These are phyloP conservation scores for Chesias legatella DNA, from an alignment of 2,888 invertebrate species.

Conservation along the genomic window DNA sequence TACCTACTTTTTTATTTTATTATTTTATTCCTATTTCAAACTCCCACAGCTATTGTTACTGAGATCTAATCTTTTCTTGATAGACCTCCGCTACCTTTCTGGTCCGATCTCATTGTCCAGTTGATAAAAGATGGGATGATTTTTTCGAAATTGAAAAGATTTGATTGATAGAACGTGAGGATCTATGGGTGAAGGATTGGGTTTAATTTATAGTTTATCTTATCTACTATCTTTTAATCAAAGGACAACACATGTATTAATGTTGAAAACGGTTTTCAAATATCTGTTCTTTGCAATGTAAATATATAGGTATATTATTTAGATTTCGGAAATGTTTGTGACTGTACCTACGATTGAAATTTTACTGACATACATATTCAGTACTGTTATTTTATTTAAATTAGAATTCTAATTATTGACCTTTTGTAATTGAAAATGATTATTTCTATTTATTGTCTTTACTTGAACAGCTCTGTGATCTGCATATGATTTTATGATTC, in stretches of 20 bases:
- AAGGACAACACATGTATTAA: not conserved
- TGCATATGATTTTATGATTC: too few species aligned
- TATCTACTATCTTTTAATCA: slow-evolving; percentile 10
- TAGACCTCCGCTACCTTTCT: slow-evolving; percentile 63
- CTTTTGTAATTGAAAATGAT: too few species aligned
- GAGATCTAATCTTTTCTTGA: slow-evolving; percentile 77
- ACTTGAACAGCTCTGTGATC: too few species aligned
- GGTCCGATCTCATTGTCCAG: slow-evolving; percentile 69
- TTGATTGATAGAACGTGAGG: slow-evolving; percentile 53
- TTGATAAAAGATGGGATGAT: slow-evolving; percentile 43
- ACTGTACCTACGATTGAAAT: too few species aligned
- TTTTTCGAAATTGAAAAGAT: slow-evolving; percentile 52
- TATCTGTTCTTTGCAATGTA: not conserved
- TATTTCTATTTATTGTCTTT: too few species aligned
- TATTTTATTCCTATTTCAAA: slow-evolving; percentile 60
- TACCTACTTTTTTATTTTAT: slow-evolving; percentile 67
- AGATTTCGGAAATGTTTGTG: too few species aligned
- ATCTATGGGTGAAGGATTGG: slow-evolving; percentile 9
- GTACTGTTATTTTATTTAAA: too few species aligned
- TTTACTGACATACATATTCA: too few species aligned
- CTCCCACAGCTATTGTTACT: slow-evolving; percentile 70
- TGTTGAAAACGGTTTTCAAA: slow-evolving; percentile 1
- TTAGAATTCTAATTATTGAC: too few species aligned
- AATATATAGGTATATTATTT: too few species aligned
- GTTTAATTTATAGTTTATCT: slow-evolving; percentile 17